A percentile compares a stretch with the other conserved stretches of the same genome.
Conservation (phyloP, 2,888 invertebrate genomes). For the Tachystola acroxantha region DNA sequence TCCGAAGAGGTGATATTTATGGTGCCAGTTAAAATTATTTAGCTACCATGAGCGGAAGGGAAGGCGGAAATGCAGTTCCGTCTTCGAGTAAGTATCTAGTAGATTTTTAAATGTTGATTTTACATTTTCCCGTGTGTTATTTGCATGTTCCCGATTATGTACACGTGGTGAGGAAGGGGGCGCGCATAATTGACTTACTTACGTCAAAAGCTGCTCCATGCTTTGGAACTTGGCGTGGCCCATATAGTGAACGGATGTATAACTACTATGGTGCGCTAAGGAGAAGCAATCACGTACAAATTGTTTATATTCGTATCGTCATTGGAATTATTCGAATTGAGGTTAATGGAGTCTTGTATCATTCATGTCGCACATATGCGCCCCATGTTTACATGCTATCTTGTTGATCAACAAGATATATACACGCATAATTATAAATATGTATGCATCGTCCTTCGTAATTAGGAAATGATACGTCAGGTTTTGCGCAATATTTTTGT, state of each 20-base stretch:
- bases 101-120: conserved; percentile 15
- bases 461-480: conserved; percentile 41
- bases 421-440: conserved; percentile 35
- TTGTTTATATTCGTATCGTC: conserved; percentile 62
- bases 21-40: conserved; percentile 56
- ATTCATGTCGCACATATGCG: conserved; percentile 72
- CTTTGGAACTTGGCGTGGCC: conserved; percentile 43
- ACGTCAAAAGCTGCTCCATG: conserved; percentile 37
- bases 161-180: conserved; percentile 26
- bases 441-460: conserved; percentile 37
- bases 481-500: conserved; percentile 29
- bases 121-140: conserved; percentile 11
- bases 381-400: conserved; percentile 62
- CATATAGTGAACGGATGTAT: conserved; percentile 67
- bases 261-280: conserved; percentile 34
- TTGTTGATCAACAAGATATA: conserved; percentile 56
- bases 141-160: conserved; percentile 20
- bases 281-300: conserved; percentile 62
- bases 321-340: conserved; percentile 71
- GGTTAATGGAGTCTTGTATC: conserved; percentile 70
- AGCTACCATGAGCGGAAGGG: conserved; percentile 73
- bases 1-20: conserved; percentile 67
- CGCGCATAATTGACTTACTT: conserved; percentile 24
- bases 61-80: conserved; percentile 76
- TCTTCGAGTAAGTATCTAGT: conserved; percentile 67